These are phyloP conservation scores for Melieria picta DNA, from an alignment of 2,888 invertebrate genomes.

Conservation along the genomic window DNA sequence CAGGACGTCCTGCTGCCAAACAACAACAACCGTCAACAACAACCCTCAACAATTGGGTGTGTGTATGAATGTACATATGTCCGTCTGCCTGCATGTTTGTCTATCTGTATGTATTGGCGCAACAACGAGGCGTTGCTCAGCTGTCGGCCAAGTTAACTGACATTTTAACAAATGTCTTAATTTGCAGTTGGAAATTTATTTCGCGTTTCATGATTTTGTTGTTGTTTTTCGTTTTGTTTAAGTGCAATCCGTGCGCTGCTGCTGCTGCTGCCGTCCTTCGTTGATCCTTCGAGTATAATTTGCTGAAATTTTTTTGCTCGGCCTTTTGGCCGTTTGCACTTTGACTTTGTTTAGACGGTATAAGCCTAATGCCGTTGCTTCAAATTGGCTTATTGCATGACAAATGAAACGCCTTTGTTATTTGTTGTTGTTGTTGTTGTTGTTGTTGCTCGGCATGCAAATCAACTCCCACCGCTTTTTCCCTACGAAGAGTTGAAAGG, in stretches of 20 bases:
- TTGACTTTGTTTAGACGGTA: too few relatives aligned
- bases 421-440: neutral
- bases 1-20: conserved; percentile 37
- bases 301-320: too few relatives aligned
- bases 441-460: conserved; percentile 1
- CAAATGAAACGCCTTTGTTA: conserved; percentile 23
- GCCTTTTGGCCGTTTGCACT: too few relatives aligned
- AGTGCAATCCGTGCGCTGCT: neutral
- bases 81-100: too few relatives aligned
- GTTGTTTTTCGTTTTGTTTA: neutral
- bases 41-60: conserved; percentile 24
- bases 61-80: conserved; percentile 32
- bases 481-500: too few relatives aligned
- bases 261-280: neutral
- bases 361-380: too few relatives aligned
- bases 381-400: conserved; percentile 59
- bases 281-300: neutral
- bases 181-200: conserved; percentile 34
- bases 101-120: conserved; percentile 4
- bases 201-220: neutral
- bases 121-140: conserved; percentile 39
- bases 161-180: conserved; percentile 50
- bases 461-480: too few relatives aligned
- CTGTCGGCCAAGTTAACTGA: conserved; percentile 40
- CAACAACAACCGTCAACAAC: conserved; percentile 22